A percentile compares a stretch with the other conserved stretches of the same genome.
Conservation (phyloP, 1,140 invertebrate genomes). For the Pseudomyrmex gracilis region DNA sequence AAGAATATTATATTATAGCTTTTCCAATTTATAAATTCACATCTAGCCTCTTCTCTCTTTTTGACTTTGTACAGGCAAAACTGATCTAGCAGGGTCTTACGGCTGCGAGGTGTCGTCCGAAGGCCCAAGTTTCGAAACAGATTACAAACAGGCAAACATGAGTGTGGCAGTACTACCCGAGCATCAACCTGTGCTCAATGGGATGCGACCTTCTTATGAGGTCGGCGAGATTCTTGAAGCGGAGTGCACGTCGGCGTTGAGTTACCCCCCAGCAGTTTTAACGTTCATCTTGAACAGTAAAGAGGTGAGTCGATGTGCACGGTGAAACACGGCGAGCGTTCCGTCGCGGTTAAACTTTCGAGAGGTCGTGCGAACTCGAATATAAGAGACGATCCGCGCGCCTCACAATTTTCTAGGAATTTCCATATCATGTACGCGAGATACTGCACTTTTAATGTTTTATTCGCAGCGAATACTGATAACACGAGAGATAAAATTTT, state of each 20-base stretch:
- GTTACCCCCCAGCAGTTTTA: conserved; percentile 89
- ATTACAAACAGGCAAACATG: conserved; percentile 84
- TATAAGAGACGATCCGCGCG: background rate
- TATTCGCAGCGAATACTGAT: background rate
- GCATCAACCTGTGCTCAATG: conserved; percentile 77
- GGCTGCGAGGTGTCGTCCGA: conserved; percentile 87
- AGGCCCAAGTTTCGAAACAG: conserved; percentile 86
- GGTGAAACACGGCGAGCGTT: background rate
- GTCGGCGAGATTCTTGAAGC: conserved; percentile 90
- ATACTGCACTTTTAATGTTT: background rate
- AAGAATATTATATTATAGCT: background rate
- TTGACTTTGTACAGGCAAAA: conserved; percentile 69
- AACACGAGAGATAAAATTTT: background rate
- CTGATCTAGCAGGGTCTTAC: conserved; percentile 85
- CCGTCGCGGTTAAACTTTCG: conserved; percentile 17
- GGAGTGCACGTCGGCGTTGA: conserved; percentile 91
- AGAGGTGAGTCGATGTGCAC: conserved; percentile 86
- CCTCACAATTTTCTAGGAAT: background rate
- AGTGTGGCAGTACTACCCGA: conserved; percentile 84
- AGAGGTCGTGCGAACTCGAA: background rate
- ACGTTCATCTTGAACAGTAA: conserved; percentile 91
- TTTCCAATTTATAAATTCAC: conserved; percentile 1
- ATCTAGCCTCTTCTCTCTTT: background rate
- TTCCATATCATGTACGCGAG: background rate
- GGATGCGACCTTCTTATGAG: conserved; percentile 87